phyloP scores from a whole-genome alignment of 2,113 vertebrate genomes.

The Hemibagrus wyckioides region DNA sequence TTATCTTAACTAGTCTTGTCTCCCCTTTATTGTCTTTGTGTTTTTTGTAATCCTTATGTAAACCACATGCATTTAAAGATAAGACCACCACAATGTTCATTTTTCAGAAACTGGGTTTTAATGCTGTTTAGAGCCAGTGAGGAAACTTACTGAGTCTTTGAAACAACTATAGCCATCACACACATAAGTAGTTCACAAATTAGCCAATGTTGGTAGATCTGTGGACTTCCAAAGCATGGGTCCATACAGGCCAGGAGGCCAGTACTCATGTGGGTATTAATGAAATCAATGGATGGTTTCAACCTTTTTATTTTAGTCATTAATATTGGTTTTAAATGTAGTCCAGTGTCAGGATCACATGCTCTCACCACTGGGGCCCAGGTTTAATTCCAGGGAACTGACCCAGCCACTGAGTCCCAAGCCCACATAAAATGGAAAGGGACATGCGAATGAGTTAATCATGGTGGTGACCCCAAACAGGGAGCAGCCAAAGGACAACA shows the following conservation, averaged over 20 bases:
- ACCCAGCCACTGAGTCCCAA: too few species aligned
- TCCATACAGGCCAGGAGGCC: background rate
- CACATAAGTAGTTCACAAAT: background rate
- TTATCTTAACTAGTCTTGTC: background rate
- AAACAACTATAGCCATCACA: background rate
- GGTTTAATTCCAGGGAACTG: too few species aligned
- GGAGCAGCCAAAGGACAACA: too few species aligned
- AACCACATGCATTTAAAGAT: background rate
- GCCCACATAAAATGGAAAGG: too few species aligned
- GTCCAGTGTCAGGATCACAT: too few species aligned
- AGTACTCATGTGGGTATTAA: background rate
- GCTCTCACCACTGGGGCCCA: too few species aligned
- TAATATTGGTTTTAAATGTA: too few species aligned
- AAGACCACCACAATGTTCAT: background rate
- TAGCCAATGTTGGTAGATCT: background rate
- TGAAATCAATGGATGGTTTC: background rate
- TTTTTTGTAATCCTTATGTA: background rate
- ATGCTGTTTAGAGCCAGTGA: background rate
- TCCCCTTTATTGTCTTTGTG: background rate
- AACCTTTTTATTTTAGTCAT: background rate
- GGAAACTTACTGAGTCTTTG: background rate
- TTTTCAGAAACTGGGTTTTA: background rate
- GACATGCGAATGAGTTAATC: too few species aligned
- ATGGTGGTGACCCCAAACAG: too few species aligned
- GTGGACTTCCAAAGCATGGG: background rate